These are phyloP conservation scores for Didymodactylos carnosus DNA, from an alignment of 2,888 invertebrate genomes.

Conservation along the genomic window DNA sequence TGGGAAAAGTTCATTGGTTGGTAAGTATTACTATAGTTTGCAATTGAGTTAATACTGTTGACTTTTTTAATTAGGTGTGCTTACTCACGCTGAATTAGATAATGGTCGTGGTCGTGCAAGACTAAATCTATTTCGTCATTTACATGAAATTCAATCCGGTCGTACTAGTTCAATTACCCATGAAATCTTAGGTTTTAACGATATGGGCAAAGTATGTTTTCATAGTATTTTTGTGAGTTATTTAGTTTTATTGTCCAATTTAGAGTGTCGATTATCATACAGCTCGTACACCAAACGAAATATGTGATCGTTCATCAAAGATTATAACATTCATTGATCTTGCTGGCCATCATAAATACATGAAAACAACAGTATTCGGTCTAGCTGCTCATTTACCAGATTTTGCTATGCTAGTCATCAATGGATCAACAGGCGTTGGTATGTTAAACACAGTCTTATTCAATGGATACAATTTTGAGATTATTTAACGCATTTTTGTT, in stretches of 20 bases:
- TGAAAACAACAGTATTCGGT: conserved; percentile 80
- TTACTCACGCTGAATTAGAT: conserved; percentile 83
- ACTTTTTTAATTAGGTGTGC: no score
- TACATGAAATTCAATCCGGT: conserved; percentile 82
- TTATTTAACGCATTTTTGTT: background rate
- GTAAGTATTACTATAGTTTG: no score
- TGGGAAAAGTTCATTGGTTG: conserved; percentile 11
- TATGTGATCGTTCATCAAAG: conserved; percentile 52
- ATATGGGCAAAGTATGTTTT: conserved; percentile 21
- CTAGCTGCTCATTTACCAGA: conserved; percentile 78
- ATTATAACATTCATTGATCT: conserved; percentile 43
- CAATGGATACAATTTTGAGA: background rate
- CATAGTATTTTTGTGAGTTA: background rate
- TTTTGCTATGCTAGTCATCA: conserved; percentile 65
- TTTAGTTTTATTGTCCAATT: conserved; percentile 20
- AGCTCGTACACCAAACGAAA: conserved; percentile 72
- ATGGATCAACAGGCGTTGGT: conserved; percentile 49
- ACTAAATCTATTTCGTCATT: conserved; percentile 70
- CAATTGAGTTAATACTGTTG: no score
- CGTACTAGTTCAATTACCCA: conserved; percentile 83
- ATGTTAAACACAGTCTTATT: conserved; percentile 12
- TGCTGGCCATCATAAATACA: conserved; percentile 84
- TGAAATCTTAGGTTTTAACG: conserved; percentile 82
- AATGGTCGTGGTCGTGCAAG: conserved; percentile 83
- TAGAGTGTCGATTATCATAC: conserved; percentile 62